phyloP scores from a whole-genome alignment of 2,113 vertebrate species.

The Neodon shergylaensis region DNA sequence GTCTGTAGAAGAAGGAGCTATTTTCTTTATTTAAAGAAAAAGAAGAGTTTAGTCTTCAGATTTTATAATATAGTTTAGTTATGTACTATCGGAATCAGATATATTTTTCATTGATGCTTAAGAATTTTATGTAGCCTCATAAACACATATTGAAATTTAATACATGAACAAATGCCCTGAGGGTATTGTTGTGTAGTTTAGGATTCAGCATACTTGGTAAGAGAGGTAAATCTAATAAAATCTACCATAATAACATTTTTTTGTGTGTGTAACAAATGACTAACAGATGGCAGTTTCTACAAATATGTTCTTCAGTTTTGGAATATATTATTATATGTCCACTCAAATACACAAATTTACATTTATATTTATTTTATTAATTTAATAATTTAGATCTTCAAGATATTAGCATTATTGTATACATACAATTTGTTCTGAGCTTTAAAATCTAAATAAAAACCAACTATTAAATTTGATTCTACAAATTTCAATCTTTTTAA shows the following conservation, averaged over 20 bases:
- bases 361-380: background rate
- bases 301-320: background rate
- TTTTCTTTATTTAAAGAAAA: background rate
- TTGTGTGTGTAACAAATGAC: background rate
- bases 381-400: background rate
- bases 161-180: background rate
- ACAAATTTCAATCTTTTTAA: background rate
- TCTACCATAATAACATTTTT: background rate
- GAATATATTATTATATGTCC: background rate
- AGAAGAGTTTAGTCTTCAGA: background rate
- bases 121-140: background rate
- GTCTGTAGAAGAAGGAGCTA: background rate
- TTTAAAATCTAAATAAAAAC: background rate
- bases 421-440: background rate
- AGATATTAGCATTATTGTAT: background rate
- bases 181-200: background rate
- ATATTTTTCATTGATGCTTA: background rate
- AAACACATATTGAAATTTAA: background rate
- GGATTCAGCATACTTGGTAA: background rate
- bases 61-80: background rate
- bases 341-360: background rate
- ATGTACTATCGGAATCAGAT: background rate
- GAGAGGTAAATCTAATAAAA: background rate
- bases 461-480: background rate
- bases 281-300: background rate